Evolutionary conservation across 2,888 invertebrate genomes (phyloP), one percentile per base, ranked within the genome.

Genomic region (Shargacucullia verbasci): DNA sequence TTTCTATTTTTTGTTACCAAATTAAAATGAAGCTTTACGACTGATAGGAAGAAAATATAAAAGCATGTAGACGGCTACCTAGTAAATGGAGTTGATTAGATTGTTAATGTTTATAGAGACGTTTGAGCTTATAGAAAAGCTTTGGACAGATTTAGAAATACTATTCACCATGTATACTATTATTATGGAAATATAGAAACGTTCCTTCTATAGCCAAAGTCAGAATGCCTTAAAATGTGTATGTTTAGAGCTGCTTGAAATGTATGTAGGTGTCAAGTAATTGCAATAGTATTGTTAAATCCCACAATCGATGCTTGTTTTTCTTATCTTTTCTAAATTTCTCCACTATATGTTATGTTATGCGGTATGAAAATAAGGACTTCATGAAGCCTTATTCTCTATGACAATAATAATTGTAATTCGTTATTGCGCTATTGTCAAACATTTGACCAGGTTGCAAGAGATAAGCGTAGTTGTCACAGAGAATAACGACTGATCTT

Each of bases 1-100:
- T 45, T 49, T 43, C 62, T 55, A 20, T 57, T 57, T 57, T 49
- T 27, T 63, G 45, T n/a, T n/a, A 61, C 56, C 44, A 50, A 62
- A 25, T 0, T 13, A 44, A 20, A 20, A 20, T 20, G n/a, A 64
- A 64, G 47, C 59, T 45, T 59, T 20, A 62, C 50, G 64, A 64
- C 54, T 54, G 54, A 41, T 47, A 48, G 47, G 29, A 25, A 29
- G 35, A 39, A 59, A 27, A 47, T 43, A 27, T 15, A 39, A 58
- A 29, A n/a, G 29, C 34, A 40, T 31, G 3, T 62, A 57, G 14
- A 20, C 20, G n/a, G n/a, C n/a, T n/a, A n/a, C n/a, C n/a, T n/a
- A n/a, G n/a, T n/a, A n/a, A 20, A 2, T 20, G 20, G 20, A 20
- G 20, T 20, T 20, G 20, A 20, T 20, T 20, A 20, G 20, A 20